phyloP scores from a whole-genome alignment of 2,888 invertebrate genomes.

The Sipha maydis region DNA sequence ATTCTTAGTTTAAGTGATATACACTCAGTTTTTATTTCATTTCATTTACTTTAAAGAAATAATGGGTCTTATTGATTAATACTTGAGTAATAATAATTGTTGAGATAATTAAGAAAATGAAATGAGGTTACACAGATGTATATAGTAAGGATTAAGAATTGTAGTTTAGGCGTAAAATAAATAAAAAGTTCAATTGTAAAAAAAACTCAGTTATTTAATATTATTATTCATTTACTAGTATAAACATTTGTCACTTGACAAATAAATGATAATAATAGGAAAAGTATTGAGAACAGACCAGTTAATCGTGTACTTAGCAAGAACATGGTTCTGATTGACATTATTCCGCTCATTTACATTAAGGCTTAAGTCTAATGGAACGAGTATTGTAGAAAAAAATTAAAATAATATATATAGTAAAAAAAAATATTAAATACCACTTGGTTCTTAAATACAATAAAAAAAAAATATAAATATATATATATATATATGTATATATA shows the following conservation, averaged over 20 bases:
- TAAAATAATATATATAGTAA: slow-evolving; percentile 48
- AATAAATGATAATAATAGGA: slow-evolving; percentile 53
- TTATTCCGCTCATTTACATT: slow-evolving; percentile 49
- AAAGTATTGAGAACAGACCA: slow-evolving; percentile 58
- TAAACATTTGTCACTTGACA: slow-evolving; percentile 39
- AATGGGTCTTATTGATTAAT: too few relatives aligned
- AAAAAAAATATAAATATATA: slow-evolving; percentile 18
- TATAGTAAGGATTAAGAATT: neutral
- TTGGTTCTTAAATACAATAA: slow-evolving; percentile 56
- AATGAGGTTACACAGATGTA: neutral
- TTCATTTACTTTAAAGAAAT: too few relatives aligned
- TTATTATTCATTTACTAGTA: slow-evolving; percentile 57
- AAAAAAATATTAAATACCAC: slow-evolving; percentile 60
- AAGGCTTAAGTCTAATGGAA: slow-evolving; percentile 61
- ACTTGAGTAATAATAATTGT: neutral
- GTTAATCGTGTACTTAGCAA: slow-evolving; percentile 47
- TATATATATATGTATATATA: neutral
- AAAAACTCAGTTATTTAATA: slow-evolving; percentile 53
- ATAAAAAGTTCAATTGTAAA: slow-evolving; percentile 32
- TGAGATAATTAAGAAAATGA: neutral
- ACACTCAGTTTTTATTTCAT: too few relatives aligned
- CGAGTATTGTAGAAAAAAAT: slow-evolving; percentile 57
- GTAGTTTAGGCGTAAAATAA: neutral
- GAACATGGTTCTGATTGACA: slow-evolving; percentile 52
- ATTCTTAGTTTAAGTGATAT: too few relatives aligned